Percentiles rank a stretch among this genome's conserved stretches.
Conservation (phyloP, 2,113 vertebrate species). For the Hippocampus abdominalis region DNA sequence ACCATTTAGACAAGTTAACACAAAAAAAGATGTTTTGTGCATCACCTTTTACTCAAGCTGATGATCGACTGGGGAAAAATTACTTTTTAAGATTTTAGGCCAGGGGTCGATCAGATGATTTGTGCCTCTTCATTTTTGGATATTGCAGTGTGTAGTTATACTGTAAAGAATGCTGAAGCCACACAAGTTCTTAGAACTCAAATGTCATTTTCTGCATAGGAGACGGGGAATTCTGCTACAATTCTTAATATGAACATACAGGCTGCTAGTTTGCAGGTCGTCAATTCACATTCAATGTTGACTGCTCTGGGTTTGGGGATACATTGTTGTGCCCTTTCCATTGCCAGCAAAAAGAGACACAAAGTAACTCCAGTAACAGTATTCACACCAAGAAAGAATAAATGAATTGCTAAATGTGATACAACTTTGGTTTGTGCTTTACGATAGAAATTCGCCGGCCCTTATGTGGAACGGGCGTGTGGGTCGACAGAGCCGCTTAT, state of each 20-base stretch:
- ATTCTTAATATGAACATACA: conserved; percentile 20
- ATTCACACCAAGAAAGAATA: not conserved
- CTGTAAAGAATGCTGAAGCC: not conserved
- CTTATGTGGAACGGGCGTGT: conserved; percentile 80
- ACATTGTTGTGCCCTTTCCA: not conserved
- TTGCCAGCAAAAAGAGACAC: not conserved
- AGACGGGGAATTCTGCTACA: conserved; percentile 13
- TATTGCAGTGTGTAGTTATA: not conserved
- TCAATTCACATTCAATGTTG: conserved; percentile 4
- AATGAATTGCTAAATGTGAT: not conserved
- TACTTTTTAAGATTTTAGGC: conserved; percentile 13
- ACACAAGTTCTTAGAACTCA: not conserved
- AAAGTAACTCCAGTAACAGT: not conserved
- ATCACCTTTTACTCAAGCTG: conserved; percentile 23
- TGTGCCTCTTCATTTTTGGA: not conserved
- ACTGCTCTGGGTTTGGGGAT: not conserved
- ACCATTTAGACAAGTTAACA: conserved; percentile 21
- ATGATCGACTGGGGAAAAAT: conserved; percentile 33
- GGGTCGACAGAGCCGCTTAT: conserved; percentile 72
- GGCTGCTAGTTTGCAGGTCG: not conserved
- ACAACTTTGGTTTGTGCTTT: conserved; percentile 19
- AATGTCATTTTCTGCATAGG: conserved; percentile 9
- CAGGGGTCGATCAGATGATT: conserved; percentile 24
- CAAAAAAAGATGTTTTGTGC: conserved; percentile 41
- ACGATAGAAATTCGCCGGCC: conserved; percentile 71